phyloP scores from a whole-genome alignment of 2,888 invertebrate genomes.

The Bugulina stolonifera region DNA sequence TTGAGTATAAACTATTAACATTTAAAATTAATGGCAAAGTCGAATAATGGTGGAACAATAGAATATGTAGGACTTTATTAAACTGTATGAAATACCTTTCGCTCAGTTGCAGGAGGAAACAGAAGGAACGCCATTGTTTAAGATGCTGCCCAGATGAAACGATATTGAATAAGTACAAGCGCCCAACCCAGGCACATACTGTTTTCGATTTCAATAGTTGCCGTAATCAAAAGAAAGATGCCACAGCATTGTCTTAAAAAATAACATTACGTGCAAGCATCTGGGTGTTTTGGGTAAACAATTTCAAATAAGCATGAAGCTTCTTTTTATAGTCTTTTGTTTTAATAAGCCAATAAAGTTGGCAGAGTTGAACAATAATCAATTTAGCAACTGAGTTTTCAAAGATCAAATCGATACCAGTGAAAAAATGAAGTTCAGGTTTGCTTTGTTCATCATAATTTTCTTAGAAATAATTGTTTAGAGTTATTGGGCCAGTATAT shows the following conservation, averaged over 20 bases:
- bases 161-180: neutral
- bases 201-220: neutral
- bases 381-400: constrained; percentile 25
- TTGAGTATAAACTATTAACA: too few relatives aligned
- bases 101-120: too few relatives aligned
- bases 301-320: constrained; percentile 25
- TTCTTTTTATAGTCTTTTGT: constrained; percentile 15
- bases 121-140: too few relatives aligned
- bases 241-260: constrained; percentile 24
- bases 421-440: constrained; percentile 24
- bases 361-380: constrained; percentile 25
- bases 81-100: too few relatives aligned
- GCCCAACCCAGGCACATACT: neutral
- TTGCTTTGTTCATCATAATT: constrained; percentile 15
- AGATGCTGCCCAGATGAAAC: neutral
- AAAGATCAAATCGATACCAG: constrained; percentile 25
- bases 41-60: too few relatives aligned
- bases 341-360: constrained; percentile 25
- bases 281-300: constrained; percentile 20
- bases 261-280: constrained; percentile 10
- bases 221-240: constrained; percentile 24
- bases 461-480: constrained; percentile 25
- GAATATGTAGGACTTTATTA: too few relatives aligned
- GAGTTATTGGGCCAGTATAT: constrained; percentile 23
- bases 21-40: too few relatives aligned